Percentiles rank a stretch among this genome's conserved stretches.
Conservation (phyloP, 2,113 vertebrate species). For the Seriola dumerili region DNA sequence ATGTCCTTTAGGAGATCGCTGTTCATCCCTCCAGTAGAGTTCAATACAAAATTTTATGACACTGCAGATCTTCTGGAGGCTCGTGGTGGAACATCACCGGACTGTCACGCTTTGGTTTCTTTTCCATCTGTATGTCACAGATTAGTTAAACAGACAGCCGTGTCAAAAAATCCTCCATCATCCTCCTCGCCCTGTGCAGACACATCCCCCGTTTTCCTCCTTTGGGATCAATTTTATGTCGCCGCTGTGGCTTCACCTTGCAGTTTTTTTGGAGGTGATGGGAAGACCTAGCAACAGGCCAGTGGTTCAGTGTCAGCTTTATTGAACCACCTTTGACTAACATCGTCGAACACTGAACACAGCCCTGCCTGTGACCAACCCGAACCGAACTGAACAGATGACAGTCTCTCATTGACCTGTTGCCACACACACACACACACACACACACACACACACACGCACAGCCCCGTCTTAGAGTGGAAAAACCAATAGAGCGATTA, state of each 20-base stretch:
- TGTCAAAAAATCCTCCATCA: slow-evolving; percentile 12
- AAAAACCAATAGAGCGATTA: slow-evolving; percentile 62
- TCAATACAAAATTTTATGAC: no score
- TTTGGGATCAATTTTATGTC: slow-evolving; percentile 24
- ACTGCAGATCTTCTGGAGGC: no score
- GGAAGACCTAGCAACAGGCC: slow-evolving; percentile 41
- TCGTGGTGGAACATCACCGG: no score
- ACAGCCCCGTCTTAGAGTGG: slow-evolving; percentile 37
- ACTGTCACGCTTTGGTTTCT: no score
- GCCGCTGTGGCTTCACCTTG: not conserved
- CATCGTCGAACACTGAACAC: slow-evolving; percentile 19
- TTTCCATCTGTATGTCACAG: not conserved
- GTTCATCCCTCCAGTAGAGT: no score
- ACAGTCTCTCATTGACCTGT: slow-evolving; percentile 42
- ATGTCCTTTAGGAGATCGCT: no score
- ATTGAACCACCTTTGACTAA: slow-evolving; percentile 35
- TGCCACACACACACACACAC: not conserved
- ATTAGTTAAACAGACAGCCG: slow-evolving; percentile 1
- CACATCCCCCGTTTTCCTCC: not conserved
- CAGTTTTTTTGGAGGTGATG: not conserved
- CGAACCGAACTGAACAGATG: slow-evolving; percentile 43
- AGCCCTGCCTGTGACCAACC: slow-evolving; percentile 5
- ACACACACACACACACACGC: no score
- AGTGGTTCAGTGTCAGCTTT: slow-evolving; percentile 29
- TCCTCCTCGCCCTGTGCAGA: not conserved